These are phyloP conservation scores for Setipinna tenuifilis DNA, from an alignment of 2,797 vertebrate genomes.

Conservation along the genomic window DNA sequence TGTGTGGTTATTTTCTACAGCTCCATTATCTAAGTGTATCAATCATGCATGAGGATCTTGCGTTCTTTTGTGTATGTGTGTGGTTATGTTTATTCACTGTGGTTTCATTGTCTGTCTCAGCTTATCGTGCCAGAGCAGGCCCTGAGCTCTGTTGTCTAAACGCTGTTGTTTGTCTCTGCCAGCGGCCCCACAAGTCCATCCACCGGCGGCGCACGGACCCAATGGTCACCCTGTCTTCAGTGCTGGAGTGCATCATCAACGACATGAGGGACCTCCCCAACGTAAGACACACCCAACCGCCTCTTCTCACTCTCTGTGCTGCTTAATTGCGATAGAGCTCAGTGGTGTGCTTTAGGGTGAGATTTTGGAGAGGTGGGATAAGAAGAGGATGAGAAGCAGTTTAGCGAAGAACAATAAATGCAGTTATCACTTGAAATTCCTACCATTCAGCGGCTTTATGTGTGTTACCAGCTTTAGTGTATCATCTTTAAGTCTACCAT, in stretches of 20 bases:
- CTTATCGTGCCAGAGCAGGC: background rate
- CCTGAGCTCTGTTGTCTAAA: background rate
- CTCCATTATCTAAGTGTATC: background rate
- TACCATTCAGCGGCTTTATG: background rate
- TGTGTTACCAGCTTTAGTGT: background rate
- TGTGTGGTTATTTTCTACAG: background rate
- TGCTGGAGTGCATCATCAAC: constrained; percentile 95
- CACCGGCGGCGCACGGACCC: constrained; percentile 95
- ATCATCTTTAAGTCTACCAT: background rate
- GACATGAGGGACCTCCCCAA: constrained; percentile 96
- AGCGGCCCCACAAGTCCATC: constrained; percentile 98
- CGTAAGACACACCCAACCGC: constrained; percentile 70
- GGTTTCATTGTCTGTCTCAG: background rate
- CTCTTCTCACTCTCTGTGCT: too few species aligned
- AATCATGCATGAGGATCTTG: too few species aligned
- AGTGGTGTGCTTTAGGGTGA: background rate
- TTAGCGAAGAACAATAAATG: background rate
- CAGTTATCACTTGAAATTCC: background rate
- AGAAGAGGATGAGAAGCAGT: background rate
- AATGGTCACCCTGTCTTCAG: constrained; percentile 97
- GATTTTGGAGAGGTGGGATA: background rate
- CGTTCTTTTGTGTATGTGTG: background rate
- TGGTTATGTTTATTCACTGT: too few species aligned
- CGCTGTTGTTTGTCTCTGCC: background rate
- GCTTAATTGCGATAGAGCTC: background rate